Percentiles rank a stretch among this genome's conserved stretches.
Conservation (phyloP, 92 coral and sea anemone genomes). For the Zoanthus solanderi region DNA sequence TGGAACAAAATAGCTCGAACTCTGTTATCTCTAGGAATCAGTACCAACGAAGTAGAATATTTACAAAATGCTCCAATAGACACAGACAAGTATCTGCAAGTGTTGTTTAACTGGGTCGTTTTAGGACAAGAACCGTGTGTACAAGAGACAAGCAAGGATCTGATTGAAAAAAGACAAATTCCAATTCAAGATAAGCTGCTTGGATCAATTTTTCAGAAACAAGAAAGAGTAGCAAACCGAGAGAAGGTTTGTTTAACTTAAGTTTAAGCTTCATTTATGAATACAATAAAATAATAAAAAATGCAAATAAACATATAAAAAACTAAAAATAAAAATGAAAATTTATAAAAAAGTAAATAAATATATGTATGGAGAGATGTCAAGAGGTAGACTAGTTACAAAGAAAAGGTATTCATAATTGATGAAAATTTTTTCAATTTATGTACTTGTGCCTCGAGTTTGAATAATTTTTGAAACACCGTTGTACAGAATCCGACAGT, state of each 20-base stretch:
- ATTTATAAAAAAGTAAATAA: too few species aligned
- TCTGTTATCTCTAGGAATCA: constrained; percentile 21
- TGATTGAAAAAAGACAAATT: neutral
- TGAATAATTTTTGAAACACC: neutral
- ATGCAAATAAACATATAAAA: too few species aligned
- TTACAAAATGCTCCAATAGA: constrained; percentile 31
- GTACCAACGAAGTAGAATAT: constrained; percentile 24
- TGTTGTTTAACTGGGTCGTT: constrained; percentile 30
- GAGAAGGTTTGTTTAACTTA: constrained; percentile 8
- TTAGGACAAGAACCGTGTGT: constrained; percentile 19
- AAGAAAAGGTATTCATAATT: neutral
- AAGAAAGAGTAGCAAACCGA: constrained; percentile 18
- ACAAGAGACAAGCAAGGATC: neutral
- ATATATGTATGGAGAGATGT: too few species aligned
- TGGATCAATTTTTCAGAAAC: constrained; percentile 32
- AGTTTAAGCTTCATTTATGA: too few species aligned
- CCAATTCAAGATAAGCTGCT: constrained; percentile 22
- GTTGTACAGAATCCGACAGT: neutral
- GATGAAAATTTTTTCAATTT: neutral
- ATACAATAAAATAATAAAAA: too few species aligned
- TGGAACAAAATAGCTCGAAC: constrained; percentile 45
- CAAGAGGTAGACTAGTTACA: too few species aligned
- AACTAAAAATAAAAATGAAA: too few species aligned
- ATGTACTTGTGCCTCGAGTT: neutral
- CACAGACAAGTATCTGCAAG: neutral